Evolutionary conservation across 2,888 invertebrate species (phyloP).

Genomic region (Brachyptera risi): DNA sequence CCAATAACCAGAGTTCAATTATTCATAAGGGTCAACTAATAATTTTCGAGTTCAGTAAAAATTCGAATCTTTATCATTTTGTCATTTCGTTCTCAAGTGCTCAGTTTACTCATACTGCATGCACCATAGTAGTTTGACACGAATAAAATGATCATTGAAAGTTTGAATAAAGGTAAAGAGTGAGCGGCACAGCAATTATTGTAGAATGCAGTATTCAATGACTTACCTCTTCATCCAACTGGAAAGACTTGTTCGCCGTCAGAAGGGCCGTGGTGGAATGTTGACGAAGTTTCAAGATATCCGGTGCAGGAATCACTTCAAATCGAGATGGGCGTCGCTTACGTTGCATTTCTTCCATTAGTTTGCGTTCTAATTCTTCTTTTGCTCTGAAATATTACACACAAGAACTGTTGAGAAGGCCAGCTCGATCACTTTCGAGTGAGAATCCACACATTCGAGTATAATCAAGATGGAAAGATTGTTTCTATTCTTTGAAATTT

Average conservation of each 20-base stretch:
- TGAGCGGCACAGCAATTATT: too few relatives aligned
- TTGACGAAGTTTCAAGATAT: slow-evolving; percentile 62
- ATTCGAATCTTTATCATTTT: too few relatives aligned
- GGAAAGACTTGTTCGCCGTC: slow-evolving; percentile 26
- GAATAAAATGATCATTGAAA: too few relatives aligned
- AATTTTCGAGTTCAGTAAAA: too few relatives aligned
- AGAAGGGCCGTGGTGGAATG: slow-evolving; percentile 51
- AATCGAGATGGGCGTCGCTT: slow-evolving; percentile 67
- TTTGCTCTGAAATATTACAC: slow-evolving; percentile 40
- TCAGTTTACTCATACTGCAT: too few relatives aligned
- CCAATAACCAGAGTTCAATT: too few relatives aligned
- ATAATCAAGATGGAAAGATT: too few relatives aligned
- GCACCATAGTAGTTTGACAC: too few relatives aligned
- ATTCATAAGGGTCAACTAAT: too few relatives aligned
- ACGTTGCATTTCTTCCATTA: slow-evolving; percentile 54
- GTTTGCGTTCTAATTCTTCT: slow-evolving; percentile 47
- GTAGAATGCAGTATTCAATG: too few relatives aligned
- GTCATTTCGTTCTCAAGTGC: too few relatives aligned
- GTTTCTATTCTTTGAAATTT: background rate
- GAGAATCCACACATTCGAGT: background rate
- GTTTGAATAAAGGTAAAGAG: too few relatives aligned
- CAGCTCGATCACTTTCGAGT: background rate
- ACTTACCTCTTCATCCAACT: background rate
- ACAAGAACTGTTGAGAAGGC: background rate
- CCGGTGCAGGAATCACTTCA: slow-evolving; percentile 77